A percentile compares a stretch with the other conserved stretches of the same genome.
phyloP scores from a whole-genome alignment of 2,113 vertebrate species.

The Scopus umbretta region DNA sequence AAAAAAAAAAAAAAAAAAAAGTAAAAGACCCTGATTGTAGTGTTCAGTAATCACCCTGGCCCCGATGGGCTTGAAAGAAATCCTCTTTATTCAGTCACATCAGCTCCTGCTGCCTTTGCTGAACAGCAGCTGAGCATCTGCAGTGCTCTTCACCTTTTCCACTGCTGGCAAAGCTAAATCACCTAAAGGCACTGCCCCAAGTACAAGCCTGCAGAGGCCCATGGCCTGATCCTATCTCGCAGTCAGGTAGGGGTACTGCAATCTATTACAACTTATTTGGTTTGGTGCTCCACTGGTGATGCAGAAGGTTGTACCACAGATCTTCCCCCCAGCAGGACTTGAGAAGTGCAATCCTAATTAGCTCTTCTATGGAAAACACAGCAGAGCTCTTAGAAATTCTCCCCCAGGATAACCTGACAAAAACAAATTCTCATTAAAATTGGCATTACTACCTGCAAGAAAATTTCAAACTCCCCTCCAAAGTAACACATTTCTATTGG shows the following conservation, averaged over 20 bases:
- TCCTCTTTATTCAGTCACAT: slow-evolving; percentile 28
- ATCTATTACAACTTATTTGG: neutral
- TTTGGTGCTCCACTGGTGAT: neutral
- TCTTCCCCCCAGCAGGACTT: neutral
- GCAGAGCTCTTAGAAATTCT: neutral
- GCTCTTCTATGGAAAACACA: neutral
- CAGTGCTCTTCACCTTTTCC: neutral
- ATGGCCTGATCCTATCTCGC: neutral
- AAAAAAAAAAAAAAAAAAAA: neutral
- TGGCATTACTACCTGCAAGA: neutral
- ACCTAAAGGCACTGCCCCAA: neutral
- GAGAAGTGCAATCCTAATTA: neutral
- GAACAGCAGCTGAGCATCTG: neutral
- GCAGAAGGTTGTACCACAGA: neutral
- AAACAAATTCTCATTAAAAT: slow-evolving; percentile 1
- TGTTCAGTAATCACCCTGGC: slow-evolving; percentile 30
- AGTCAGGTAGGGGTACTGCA: neutral
- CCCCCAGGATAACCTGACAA: neutral
- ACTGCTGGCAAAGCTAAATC: neutral
- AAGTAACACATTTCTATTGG: neutral
- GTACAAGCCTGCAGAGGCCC: neutral
- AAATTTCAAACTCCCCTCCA: neutral
- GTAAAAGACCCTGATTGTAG: slow-evolving; percentile 40
- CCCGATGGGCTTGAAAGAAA: slow-evolving; percentile 44
- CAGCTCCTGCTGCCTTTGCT: slow-evolving; percentile 11